phyloP scores from a whole-genome alignment of 1,140 invertebrate genomes.

The Drosophila subobscura region DNA sequence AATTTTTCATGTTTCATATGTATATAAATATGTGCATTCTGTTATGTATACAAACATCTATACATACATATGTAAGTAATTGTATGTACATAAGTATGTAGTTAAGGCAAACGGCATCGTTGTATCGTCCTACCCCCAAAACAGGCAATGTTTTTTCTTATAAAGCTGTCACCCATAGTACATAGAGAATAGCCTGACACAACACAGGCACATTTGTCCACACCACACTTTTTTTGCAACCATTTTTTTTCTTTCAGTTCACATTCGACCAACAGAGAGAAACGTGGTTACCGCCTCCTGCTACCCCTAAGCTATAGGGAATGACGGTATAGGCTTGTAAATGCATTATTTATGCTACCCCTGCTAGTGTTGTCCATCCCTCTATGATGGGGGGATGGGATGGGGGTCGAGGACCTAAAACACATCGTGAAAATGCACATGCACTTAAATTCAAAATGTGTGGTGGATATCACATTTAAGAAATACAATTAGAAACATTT shows the following conservation, averaged over 20 bases:
- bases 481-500: slow-evolving; percentile 1
- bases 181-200: neutral
- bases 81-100: neutral
- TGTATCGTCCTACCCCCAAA: too few species aligned
- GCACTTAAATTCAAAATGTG: neutral
- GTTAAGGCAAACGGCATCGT: neutral
- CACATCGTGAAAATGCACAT: slow-evolving; percentile 8
- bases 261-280: slow-evolving; percentile 34
- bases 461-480: slow-evolving; percentile 1
- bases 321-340: slow-evolving; percentile 14
- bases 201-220: slow-evolving; percentile 34
- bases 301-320: slow-evolving; percentile 48
- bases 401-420: slow-evolving; percentile 31
- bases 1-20: neutral
- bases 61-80: neutral
- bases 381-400: slow-evolving; percentile 16
- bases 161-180: neutral
- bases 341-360: slow-evolving; percentile 5
- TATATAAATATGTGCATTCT: neutral
- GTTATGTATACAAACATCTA: too few species aligned
- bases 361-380: slow-evolving; percentile 36
- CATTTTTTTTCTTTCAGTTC: slow-evolving; percentile 46
- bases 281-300: slow-evolving; percentile 40
- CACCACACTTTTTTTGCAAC: slow-evolving; percentile 60
- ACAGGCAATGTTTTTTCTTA: too few species aligned